Evolutionary conservation across 2,888 invertebrate species (phyloP).

Genomic region (Geotrupes spiniger): DNA sequence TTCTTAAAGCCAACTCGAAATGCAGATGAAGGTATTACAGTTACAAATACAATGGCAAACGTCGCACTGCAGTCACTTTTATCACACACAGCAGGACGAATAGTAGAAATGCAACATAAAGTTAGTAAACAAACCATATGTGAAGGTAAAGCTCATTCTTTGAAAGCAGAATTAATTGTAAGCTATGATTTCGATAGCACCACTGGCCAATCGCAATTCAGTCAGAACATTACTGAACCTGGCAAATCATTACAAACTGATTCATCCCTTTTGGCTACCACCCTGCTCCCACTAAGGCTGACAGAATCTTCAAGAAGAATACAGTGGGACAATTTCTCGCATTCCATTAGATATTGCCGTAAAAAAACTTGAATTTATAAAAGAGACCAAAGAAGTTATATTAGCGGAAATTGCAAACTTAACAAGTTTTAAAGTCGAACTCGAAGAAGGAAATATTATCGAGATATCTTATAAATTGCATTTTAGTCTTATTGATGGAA

Average conservation of each 20-base stretch:
- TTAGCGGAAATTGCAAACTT: slow-evolving; percentile 1
- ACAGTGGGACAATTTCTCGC: neutral
- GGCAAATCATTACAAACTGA: neutral
- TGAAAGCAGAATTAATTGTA: slow-evolving; percentile 9
- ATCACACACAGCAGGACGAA: no score
- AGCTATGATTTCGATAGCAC: slow-evolving; percentile 13
- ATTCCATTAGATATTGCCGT: slow-evolving; percentile 5
- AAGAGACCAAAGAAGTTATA: neutral
- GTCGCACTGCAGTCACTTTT: no score
- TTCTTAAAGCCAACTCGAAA: no score
- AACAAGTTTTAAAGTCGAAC: neutral
- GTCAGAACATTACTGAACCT: slow-evolving; percentile 6
- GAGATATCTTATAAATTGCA: slow-evolving; percentile 3
- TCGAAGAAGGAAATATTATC: slow-evolving; percentile 1
- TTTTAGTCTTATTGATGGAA: slow-evolving; percentile 13
- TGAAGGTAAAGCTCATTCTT: no score
- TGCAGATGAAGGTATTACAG: no score
- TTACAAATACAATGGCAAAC: no score
- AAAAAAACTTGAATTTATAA: slow-evolving; percentile 8
- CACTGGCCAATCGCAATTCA: slow-evolving; percentile 9
- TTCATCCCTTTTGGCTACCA: slow-evolving; percentile 6
- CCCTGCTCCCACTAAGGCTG: slow-evolving; percentile 4
- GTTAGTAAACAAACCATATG: no score
- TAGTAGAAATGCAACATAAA: no score
- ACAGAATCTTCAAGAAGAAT: no score